phyloP scores from a whole-genome alignment of 1,140 invertebrate species.

The Brachionus asplanchnoidis region DNA sequence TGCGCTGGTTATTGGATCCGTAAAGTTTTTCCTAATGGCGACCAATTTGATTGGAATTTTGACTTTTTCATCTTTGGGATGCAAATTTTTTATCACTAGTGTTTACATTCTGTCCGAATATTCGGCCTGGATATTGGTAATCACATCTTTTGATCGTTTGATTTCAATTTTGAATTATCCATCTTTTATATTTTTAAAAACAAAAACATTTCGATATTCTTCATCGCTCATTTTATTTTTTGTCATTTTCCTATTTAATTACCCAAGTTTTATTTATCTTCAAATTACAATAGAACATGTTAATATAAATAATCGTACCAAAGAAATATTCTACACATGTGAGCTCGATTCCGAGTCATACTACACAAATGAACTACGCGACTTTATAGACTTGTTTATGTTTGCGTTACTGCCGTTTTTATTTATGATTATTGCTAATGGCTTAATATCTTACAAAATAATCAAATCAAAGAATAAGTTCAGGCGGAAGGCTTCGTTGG shows the following conservation, averaged over 20 bases:
- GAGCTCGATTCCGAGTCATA: background rate
- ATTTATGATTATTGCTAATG: background rate
- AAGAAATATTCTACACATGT: background rate
- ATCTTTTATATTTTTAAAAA: background rate
- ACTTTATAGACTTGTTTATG: background rate
- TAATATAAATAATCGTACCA: background rate
- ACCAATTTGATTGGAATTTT: background rate
- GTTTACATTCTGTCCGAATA: background rate
- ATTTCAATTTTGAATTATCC: background rate
- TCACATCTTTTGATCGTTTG: background rate
- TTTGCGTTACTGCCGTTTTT: background rate
- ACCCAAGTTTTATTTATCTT: constrained; percentile 2
- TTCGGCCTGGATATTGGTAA: constrained; percentile 18
- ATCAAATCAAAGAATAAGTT: constrained; percentile 7
- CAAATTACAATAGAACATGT: background rate
- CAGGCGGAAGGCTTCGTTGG: background rate
- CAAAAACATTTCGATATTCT: background rate
- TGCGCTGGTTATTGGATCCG: background rate
- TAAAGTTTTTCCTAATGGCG: background rate
- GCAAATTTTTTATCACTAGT: constrained; percentile 6
- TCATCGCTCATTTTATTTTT: background rate
- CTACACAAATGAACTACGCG: background rate
- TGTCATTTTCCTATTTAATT: background rate
- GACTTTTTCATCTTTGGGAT: background rate
- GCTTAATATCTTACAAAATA: background rate